phyloP scores from a whole-genome alignment of 2,888 invertebrate genomes.

The Onthophagus sagittarius region DNA sequence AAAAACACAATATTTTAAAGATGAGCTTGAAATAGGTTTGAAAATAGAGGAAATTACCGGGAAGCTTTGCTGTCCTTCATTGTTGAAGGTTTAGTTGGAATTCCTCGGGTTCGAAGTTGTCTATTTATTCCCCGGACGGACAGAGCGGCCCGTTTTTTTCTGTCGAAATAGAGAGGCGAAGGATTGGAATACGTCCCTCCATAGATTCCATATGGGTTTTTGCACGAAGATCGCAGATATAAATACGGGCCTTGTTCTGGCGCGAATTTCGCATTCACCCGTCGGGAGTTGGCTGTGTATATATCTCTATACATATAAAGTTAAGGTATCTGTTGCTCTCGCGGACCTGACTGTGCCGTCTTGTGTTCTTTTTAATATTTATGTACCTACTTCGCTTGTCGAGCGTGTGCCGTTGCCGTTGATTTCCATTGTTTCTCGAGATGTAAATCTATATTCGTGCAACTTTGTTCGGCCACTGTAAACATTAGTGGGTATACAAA shows the following conservation, averaged over 20 bases:
- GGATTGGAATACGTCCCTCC: constrained; percentile 5
- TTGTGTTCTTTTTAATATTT: constrained; percentile 10
- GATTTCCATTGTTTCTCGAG: constrained; percentile 10
- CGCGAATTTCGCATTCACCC: constrained; percentile 9
- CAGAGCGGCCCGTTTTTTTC: neutral
- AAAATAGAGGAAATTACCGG: neutral
- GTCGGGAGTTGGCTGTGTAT: neutral
- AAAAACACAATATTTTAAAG: neutral
- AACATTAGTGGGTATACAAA: neutral
- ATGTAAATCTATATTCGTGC: neutral
- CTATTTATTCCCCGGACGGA: neutral
- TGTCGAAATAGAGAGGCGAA: neutral
- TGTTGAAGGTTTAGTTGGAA: constrained; percentile 6
- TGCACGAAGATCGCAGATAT: neutral
- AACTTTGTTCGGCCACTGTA: constrained; percentile 10
- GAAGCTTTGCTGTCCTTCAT: constrained; percentile 3
- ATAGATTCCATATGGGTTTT: constrained; percentile 11
- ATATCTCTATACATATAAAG: constrained; percentile 3
- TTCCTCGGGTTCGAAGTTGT: constrained; percentile 1
- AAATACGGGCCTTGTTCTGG: constrained; percentile 7
- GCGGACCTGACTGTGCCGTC: neutral
- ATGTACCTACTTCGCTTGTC: neutral
- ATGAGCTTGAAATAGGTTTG: neutral
- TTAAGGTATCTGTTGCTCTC: constrained; percentile 13
- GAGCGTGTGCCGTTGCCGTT: neutral